phyloP scores from a whole-genome alignment of 2,113 vertebrate genomes.

The Halcyon senegalensis region DNA sequence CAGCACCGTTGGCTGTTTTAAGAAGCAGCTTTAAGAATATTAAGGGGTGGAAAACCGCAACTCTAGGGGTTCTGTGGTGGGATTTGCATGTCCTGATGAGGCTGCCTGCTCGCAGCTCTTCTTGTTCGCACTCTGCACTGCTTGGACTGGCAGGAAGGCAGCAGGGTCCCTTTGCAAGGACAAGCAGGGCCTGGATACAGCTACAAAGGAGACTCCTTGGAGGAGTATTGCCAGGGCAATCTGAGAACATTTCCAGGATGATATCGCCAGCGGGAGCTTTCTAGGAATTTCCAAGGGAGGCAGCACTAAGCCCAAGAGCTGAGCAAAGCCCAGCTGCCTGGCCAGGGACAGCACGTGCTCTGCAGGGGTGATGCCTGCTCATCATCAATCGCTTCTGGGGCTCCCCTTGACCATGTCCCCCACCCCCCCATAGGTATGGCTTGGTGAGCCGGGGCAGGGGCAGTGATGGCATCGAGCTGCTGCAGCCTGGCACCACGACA shows the following conservation, averaged over 20 bases:
- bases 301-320: background rate
- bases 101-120: background rate
- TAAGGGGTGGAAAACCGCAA: fast-evolving
- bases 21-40: background rate
- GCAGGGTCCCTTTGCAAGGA: background rate
- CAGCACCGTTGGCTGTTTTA: background rate
- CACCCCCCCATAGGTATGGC: fast-evolving
- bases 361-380: background rate
- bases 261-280: background rate
- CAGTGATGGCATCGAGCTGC: background rate
- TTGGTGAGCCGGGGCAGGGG: background rate
- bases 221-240: background rate
- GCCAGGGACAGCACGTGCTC: fast-evolving
- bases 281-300: background rate
- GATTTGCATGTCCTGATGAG: background rate
- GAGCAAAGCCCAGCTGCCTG: background rate
- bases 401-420: background rate
- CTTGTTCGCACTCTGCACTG: background rate
- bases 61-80: background rate
- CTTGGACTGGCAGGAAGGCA: background rate
- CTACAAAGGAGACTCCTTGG: background rate
- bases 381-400: background rate
- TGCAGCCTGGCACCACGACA: background rate
- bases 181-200: background rate
- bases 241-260: background rate